Percentiles rank a stretch among this genome's conserved stretches.
Conservation (phyloP, 2,113 vertebrate genomes). For the Eublepharis macularius region DNA sequence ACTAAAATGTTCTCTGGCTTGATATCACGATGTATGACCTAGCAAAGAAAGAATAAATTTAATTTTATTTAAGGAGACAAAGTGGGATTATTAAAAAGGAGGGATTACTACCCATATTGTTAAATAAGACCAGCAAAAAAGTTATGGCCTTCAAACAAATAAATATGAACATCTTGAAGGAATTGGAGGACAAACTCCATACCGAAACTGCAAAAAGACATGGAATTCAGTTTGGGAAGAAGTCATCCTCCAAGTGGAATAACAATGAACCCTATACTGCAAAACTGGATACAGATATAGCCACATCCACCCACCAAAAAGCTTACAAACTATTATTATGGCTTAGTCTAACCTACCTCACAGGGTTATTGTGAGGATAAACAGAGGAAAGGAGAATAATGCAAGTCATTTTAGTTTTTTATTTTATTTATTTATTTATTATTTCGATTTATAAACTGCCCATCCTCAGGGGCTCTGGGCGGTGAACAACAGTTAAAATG, state of each 20-base stretch:
- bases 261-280: neutral
- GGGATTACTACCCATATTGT: conserved; percentile 21
- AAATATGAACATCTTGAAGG: neutral
- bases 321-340: no score
- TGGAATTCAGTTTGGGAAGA: neutral
- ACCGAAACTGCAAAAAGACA: neutral
- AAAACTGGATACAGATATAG: no score
- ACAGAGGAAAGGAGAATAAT: no score
- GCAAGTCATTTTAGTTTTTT: no score
- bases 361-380: no score
- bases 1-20: conserved; percentile 72
- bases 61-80: conserved; percentile 37
- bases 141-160: neutral
- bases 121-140: conserved; percentile 21
- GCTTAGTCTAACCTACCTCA: no score
- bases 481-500: no score
- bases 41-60: conserved; percentile 4
- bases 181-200: neutral
- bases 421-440: no score
- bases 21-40: conserved; percentile 69
- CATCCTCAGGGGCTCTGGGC: no score
- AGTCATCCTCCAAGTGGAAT: neutral
- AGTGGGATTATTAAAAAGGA: conserved; percentile 8
- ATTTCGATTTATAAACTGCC: no score
- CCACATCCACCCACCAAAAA: no score